Base-by-base conservation (phyloP, 1,140 invertebrate species). In the Ceratina australensis region DNA sequence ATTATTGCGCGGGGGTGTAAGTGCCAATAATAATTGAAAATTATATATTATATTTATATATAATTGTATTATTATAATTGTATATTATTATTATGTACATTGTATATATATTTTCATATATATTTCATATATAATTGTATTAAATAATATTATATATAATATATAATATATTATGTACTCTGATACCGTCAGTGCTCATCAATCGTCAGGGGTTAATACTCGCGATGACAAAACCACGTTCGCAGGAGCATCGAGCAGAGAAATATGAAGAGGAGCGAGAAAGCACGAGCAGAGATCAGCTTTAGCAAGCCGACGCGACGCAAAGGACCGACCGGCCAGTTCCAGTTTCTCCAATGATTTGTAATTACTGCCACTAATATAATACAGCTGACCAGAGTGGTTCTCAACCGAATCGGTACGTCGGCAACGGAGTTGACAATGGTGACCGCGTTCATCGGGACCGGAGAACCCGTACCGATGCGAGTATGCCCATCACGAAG, bases 341-440 rank as follows among this genome's bases (percentile, higher is more conserved):
- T 83, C 65, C 68, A 52, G 68, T 80, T 84, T 61, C 78, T 82
- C 72, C 82, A 77, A 71, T 87, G 86, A 87, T 89, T 89, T 88
- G 88, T 88, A 89, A 89, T 89, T 88, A 87, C 83, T 77, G 82
- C 72, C 73, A 47, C 64, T 84, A 87, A 87, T 87, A 82, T 68
- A 86, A 84, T 87, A 84, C 68, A 84, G 47, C 61, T 63, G 57
- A 24, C 54, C 33, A 20, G 78, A 80, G 82, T 60, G 78, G 73
- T 68, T 86, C 71, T 78, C 86, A 83, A 74, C 22, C 49, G 50
- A 77, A 78, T 65, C 47, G 13, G 50, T 4, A 64, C 13, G 42
- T 28, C 50, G 63, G 72, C 76, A 68, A 69, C 24, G 10, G 7
- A 8, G 42, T 66, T 64, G 66, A 85, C 78, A 86, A 85, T 83